A percentile compares a stretch with the other conserved stretches of the same genome.
These are phyloP conservation scores for Ophion obscuratus DNA, from an alignment of 2,888 invertebrate species.

Conservation along the genomic window DNA sequence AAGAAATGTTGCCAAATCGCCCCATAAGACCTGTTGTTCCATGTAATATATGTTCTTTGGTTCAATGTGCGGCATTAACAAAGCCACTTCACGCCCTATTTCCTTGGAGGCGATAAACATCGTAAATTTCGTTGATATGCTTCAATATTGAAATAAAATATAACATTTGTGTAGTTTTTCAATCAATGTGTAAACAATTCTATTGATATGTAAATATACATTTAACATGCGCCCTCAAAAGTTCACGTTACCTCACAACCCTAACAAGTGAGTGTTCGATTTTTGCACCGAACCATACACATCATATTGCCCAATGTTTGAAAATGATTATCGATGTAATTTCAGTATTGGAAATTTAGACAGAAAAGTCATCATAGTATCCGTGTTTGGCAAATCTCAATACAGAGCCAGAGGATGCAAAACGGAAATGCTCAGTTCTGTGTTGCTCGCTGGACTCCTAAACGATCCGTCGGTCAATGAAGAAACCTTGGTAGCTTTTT, in stretches of 20 bases:
- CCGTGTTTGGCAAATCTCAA: slow-evolving; percentile 90
- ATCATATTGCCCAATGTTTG: neutral
- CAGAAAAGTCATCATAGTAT: slow-evolving; percentile 88
- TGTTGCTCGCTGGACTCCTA: slow-evolving; percentile 78
- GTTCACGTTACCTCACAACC: slow-evolving; percentile 77
- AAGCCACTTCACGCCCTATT: neutral
- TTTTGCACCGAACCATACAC: neutral
- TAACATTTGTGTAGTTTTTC: neutral
- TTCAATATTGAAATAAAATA: neutral
- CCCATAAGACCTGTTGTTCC: too few relatives aligned
- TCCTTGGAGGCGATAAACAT: neutral
- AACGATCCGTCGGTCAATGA: slow-evolving; percentile 80
- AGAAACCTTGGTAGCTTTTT: slow-evolving; percentile 78
- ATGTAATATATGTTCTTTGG: too few relatives aligned
- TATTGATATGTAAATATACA: neutral
- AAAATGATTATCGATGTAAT: slow-evolving; percentile 38
- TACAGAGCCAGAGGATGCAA: slow-evolving; percentile 88
- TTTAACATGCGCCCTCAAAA: slow-evolving; percentile 79
- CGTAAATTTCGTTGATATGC: neutral
- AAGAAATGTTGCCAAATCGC: too few relatives aligned
- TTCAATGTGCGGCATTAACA: neutral
- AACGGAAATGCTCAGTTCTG: slow-evolving; percentile 84
- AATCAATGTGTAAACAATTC: neutral
- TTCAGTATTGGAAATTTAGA: slow-evolving; percentile 76
- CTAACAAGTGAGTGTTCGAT: slow-evolving; percentile 69